Percentiles rank a stretch among this genome's conserved stretches.
These are phyloP conservation scores for Gibbula magus DNA, from an alignment of 2,888 invertebrate genomes.

Conservation along the genomic window DNA sequence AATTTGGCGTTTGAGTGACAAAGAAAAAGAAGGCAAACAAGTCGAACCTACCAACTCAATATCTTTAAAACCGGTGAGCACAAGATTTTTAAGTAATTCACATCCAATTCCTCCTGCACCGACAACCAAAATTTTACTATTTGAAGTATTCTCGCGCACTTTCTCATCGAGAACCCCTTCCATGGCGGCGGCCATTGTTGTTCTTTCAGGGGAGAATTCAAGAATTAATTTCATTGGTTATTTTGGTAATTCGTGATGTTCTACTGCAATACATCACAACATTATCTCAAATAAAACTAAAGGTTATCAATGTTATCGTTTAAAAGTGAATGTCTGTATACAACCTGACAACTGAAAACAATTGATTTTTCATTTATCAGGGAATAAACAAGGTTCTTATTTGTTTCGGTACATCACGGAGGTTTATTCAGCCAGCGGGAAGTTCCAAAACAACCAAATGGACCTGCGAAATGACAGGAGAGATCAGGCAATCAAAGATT, in stretches of 20 bases:
- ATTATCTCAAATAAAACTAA: too few relatives aligned
- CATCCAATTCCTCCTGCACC: slow-evolving; percentile 99
- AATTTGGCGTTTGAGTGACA: background rate
- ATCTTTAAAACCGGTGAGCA: slow-evolving; percentile 92
- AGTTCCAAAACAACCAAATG: background rate
- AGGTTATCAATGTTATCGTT: too few relatives aligned
- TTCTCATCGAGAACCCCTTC: slow-evolving; percentile 60
- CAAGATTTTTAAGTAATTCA: slow-evolving; percentile 97
- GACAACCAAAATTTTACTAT: slow-evolving; percentile 75
- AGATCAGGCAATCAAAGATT: background rate
- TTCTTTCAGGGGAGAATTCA: background rate
- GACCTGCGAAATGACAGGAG: background rate
- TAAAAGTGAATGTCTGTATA: too few relatives aligned
- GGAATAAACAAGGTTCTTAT: too few relatives aligned
- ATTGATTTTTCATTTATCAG: too few relatives aligned
- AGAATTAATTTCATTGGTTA: background rate
- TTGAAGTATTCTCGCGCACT: slow-evolving; percentile 61
- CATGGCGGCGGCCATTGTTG: slow-evolving; percentile 71
- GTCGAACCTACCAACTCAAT: slow-evolving; percentile 90
- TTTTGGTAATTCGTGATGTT: background rate
- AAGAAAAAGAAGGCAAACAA: background rate
- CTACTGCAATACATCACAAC: background rate
- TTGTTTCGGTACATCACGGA: too few relatives aligned
- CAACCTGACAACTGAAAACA: too few relatives aligned
- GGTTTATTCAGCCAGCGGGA: background rate